Evolutionary conservation across 2,888 invertebrate species (phyloP), one percentile per base, ranked within the genome.

Genomic region (Liodrosophila aerea): DNA sequence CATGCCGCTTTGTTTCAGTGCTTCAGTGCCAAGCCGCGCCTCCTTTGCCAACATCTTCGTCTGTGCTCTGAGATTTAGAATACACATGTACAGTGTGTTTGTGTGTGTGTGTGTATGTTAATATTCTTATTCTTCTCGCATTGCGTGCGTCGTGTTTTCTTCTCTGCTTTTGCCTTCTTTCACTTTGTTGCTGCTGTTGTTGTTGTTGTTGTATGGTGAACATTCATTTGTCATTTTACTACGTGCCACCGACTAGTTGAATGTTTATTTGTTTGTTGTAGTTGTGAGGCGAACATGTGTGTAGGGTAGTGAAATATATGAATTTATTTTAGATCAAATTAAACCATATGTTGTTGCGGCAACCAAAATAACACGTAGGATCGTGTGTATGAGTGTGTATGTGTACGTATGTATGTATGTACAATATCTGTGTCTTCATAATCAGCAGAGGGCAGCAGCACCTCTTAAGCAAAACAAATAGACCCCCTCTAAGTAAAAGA

Each of bases 401-500:
- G 36, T 1, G 16, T 12, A 33, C 7, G n/a, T 39, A 16, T 8
- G 12, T 12, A 31, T 47, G 30, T 36, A 12, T 45, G 30, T 44
- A 11, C n/a, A n/a, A n/a, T 50, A 45, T 60, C 8, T 60, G 30
- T 56, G 59, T 43, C 37, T 46, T 50, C 59, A 76, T 62, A 68
- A 76, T 64, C 75, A 75, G 50, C 57, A 47, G 59, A 73, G 64
- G 59, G 65, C 68, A 77, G 68, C 78, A 72, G 68, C 76, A 65
- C 56, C 76, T 64, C 59, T 76, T 78, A 77, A 80, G 73, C 76
- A 83, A 83, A 82, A 80, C 83, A 77, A 76, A 76, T 67, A 76
- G 86, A 86, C 87, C 87, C 82, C 87, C 87, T 86, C 85, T 84
- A 86, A 87, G 87, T 77, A 83, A 83, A 81, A 81, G 72, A 73